Evolutionary conservation across 1,140 invertebrate species (phyloP).

Genomic region (Octopus sinensis): DNA sequence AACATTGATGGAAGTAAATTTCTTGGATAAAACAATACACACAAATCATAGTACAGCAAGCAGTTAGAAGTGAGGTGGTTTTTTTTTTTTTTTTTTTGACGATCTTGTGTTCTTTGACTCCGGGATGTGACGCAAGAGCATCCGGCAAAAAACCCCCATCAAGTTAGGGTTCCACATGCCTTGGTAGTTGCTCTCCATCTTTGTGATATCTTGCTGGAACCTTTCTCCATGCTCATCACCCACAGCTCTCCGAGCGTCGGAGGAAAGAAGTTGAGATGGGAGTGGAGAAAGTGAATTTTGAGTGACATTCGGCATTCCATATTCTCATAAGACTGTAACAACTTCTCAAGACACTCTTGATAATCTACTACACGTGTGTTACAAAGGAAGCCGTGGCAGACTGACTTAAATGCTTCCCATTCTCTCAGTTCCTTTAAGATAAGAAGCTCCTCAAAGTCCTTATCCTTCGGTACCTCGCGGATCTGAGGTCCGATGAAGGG

Average conservation of each 20-base stretch:
- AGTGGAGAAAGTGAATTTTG: background rate
- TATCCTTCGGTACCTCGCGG: background rate
- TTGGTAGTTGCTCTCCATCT: slow-evolving; percentile 1
- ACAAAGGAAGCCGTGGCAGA: background rate
- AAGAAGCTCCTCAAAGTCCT: background rate
- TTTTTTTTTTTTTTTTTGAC: no score
- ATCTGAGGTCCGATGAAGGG: slow-evolving; percentile 3
- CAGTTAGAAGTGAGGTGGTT: no score
- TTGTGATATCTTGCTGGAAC: background rate
- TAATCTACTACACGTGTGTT: background rate
- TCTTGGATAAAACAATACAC: no score
- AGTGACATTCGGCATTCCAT: background rate
- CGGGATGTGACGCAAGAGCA: background rate
- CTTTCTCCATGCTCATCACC: background rate
- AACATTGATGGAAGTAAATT: no score
- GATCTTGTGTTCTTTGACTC: no score
- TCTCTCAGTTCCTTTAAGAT: background rate
- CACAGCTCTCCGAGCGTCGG: background rate
- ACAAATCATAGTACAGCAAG: no score
- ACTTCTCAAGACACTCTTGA: background rate
- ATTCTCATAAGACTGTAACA: background rate
- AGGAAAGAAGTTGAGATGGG: background rate
- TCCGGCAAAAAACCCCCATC: background rate
- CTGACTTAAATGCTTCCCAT: background rate
- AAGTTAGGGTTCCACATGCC: background rate